A percentile compares a stretch with the other conserved stretches of the same genome.
phyloP scores from a whole-genome alignment of 2,113 vertebrate species.

The Microcebus murinus region DNA sequence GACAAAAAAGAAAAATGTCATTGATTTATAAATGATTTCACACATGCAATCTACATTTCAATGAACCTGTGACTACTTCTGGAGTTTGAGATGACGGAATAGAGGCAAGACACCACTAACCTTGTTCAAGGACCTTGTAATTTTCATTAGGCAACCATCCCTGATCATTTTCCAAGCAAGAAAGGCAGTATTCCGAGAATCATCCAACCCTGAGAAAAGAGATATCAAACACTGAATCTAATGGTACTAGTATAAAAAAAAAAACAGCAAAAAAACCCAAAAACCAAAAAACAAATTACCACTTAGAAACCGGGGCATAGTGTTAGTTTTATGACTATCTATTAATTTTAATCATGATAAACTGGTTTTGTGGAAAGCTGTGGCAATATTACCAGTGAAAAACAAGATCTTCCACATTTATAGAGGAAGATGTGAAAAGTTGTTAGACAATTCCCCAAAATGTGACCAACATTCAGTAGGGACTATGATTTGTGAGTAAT shows the following conservation, averaged over 20 bases:
- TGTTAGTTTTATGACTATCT: neutral
- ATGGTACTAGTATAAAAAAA: neutral
- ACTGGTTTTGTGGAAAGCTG: neutral
- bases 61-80: slow-evolving; percentile 34
- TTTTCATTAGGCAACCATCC: slow-evolving; percentile 94
- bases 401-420: neutral
- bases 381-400: neutral
- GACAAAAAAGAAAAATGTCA: slow-evolving; percentile 60
- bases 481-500: neutral
- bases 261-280: neutral
- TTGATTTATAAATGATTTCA: slow-evolving; percentile 51
- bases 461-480: neutral
- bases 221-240: neutral
- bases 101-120: slow-evolving; percentile 87
- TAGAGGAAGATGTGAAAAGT: neutral
- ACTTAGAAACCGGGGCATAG: neutral
- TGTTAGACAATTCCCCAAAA: neutral
- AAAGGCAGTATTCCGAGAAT: slow-evolving; percentile 94
- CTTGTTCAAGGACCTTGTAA: slow-evolving; percentile 91
- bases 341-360: slow-evolving; percentile 28
- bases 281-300: neutral
- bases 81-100: slow-evolving; percentile 60
- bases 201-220: slow-evolving; percentile 91
- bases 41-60: slow-evolving; percentile 37
- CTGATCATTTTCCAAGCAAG: slow-evolving; percentile 93